Evolutionary conservation across 1,140 invertebrate genomes (phyloP).

Genomic region (Apocrypta bakeri): DNA sequence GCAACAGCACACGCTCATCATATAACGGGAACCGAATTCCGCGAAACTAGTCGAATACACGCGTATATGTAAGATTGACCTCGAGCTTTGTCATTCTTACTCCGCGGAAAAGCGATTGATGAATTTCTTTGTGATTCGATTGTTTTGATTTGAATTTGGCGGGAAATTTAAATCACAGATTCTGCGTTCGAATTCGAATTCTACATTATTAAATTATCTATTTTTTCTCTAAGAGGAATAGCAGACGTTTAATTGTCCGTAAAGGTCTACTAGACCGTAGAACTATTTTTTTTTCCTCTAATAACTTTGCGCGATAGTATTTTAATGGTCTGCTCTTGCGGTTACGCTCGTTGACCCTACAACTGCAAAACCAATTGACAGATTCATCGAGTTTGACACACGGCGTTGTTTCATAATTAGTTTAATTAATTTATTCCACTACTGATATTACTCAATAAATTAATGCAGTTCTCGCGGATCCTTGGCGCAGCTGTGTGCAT

Average conservation of each 20-base stretch:
- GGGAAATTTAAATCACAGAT: no score
- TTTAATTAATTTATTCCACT: no score
- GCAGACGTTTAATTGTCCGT: neutral
- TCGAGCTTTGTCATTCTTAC: neutral
- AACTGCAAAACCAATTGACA: no score
- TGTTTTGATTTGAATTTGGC: neutral
- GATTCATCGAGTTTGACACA: no score
- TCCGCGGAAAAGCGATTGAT: neutral
- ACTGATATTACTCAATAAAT: no score
- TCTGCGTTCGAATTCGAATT: no score
- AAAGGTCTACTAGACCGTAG: neutral
- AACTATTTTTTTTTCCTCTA: neutral
- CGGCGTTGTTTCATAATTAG: no score
- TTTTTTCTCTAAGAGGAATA: neutral
- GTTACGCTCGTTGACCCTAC: neutral
- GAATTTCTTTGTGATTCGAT: neutral
- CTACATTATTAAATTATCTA: neutral
- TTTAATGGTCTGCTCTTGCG: neutral
- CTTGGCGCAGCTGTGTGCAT: no score
- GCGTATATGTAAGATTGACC: slow-evolving; percentile 18
- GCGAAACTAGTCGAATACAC: slow-evolving; percentile 56
- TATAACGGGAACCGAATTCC: slow-evolving; percentile 61
- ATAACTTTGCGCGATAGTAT: neutral
- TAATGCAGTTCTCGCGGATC: no score
- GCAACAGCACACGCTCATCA: neutral